Evolutionary conservation across 2,888 invertebrate genomes (phyloP).

Genomic region (Drosophila villosipedis): DNA sequence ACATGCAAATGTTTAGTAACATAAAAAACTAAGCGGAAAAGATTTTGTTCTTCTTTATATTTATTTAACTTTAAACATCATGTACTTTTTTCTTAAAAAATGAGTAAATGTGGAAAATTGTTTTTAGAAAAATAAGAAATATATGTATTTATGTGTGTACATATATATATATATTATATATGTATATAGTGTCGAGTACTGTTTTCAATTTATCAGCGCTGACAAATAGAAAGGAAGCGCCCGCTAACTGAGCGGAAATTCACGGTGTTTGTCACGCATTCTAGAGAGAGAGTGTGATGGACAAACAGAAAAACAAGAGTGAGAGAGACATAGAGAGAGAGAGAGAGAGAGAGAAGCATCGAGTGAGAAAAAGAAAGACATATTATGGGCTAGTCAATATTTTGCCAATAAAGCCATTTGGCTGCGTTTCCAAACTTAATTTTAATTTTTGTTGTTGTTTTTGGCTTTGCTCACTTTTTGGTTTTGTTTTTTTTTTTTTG

Average conservation of each 20-base stretch:
- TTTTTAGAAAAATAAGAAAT: conserved; percentile 18
- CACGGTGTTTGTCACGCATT: conserved; percentile 48
- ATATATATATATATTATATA: not conserved
- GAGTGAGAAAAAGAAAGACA: conserved; percentile 3
- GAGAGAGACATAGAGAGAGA: not conserved
- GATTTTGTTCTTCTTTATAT: not conserved
- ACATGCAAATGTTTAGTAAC: conserved; percentile 1
- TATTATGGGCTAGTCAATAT: conserved; percentile 56
- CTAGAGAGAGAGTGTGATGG: not conserved
- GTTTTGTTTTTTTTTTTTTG: conserved; percentile 12
- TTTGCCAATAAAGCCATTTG: conserved; percentile 76
- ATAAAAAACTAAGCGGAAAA: not conserved
- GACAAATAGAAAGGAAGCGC: conserved; percentile 52
- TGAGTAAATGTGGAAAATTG: conserved; percentile 22
- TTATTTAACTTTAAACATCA: not conserved
- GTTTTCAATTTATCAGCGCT: conserved; percentile 41
- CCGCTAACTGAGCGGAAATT: conserved; percentile 49
- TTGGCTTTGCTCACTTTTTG: conserved; percentile 9
- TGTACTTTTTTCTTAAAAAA: conserved; percentile 24
- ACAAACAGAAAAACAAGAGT: not conserved
- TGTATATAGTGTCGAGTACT: not conserved
- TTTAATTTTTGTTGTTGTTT: conserved; percentile 35
- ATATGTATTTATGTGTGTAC: conserved; percentile 14
- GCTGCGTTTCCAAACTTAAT: conserved; percentile 73
- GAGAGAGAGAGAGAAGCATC: not conserved